Base-by-base conservation (phyloP, 2,113 vertebrate genomes). In the Turdus rufiventris region DNA sequence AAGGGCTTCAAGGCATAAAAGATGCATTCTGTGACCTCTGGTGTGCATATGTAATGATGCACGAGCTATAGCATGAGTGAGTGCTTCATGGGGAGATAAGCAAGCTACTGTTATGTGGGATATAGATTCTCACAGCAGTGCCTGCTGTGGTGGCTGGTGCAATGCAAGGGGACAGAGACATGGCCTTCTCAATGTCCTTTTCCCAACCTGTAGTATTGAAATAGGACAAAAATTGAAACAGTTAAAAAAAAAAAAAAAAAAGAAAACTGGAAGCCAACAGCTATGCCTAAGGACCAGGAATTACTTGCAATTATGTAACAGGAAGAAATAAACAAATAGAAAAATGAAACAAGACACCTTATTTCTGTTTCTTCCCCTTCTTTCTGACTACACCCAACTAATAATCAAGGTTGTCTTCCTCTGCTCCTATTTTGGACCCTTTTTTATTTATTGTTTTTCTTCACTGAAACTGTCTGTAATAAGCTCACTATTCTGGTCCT, bases 361-460 rank as follows among this genome's bases (percentile, higher is more conserved):
- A 2, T 42, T 85, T 72, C 10, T 60, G 4, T 45, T 88, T 75
- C 16, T 73, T 68, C 13, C 6, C 11, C 63, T 74, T 18, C 6
- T 61, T 89, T 89, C 66, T 76, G 14, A 29, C 33, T 33, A 50
- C 10, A 65, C 3, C 14, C 53, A 82, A 8, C 19, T 68, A 50
- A 6, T 47, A 57, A 66, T 11, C 14, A 58, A 85, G 12, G 7
- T 34, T 78, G 18, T 4, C 4, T 34, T 83, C 53, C 43, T 53
- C 60, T 26, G 2, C 8, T 18, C 5, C 0, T 14, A 80, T 71
- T 68, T 21, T 6, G 6, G 9, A 21, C 3, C 1, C 25, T 3
- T 50, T 31, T 19, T 12, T 10, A 9, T 40, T 25, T 12, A 2
- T 8, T 19, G 34, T 28, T 45, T 9, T 9, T 18, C 21, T 51